phyloP scores from a whole-genome alignment of 1,140 invertebrate species.

The Drosophila equinoxialis region DNA sequence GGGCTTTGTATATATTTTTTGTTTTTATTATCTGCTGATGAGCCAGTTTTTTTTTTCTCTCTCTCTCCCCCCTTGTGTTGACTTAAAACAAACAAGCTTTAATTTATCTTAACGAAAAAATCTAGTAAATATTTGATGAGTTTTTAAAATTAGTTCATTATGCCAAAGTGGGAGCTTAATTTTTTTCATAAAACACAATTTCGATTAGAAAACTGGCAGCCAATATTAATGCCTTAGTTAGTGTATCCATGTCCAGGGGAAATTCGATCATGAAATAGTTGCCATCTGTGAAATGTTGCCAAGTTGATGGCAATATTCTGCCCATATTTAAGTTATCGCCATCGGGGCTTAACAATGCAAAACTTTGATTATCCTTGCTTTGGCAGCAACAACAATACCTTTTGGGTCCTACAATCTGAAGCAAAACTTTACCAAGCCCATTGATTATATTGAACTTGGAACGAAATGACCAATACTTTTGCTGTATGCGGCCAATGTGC shows the following conservation, averaged over 20 bases:
- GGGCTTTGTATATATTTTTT: neutral
- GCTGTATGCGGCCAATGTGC: neutral
- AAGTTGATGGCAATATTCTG: neutral
- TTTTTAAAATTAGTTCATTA: conserved; percentile 17
- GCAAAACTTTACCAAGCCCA: neutral
- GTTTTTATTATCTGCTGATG: conserved; percentile 4
- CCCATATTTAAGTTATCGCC: neutral
- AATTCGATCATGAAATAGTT: neutral
- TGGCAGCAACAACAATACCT: neutral
- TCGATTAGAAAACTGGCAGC: neutral
- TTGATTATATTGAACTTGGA: neutral
- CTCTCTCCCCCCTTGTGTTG: neutral
- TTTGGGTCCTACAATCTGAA: neutral
- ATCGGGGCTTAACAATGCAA: neutral
- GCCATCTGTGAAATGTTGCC: neutral
- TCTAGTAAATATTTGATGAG: conserved; percentile 26
- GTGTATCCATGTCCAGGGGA: neutral
- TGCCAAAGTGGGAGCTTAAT: neutral
- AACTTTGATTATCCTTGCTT: neutral
- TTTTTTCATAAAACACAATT: neutral
- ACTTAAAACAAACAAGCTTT: conserved; percentile 41
- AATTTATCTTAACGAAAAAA: conserved; percentile 39
- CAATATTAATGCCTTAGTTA: neutral
- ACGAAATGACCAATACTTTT: neutral
- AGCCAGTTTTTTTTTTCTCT: conserved; percentile 26